Base-by-base conservation (phyloP, 2,113 vertebrate genomes). In the Pavo muticus region DNA sequence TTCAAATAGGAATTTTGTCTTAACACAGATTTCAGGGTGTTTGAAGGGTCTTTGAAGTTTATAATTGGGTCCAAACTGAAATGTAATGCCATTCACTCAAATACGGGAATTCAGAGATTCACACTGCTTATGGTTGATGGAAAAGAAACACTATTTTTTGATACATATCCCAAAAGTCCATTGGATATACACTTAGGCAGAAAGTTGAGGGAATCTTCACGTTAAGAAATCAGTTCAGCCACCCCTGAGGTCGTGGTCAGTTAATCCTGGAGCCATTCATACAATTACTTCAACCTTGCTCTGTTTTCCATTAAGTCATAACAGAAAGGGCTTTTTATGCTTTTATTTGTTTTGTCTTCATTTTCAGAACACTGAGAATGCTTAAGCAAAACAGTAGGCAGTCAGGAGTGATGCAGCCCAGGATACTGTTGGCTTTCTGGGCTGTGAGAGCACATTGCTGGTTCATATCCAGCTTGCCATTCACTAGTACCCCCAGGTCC, bases 41-140 rank as follows among this genome's bases (percentile, higher is more conserved):
- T 93, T 96, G 93, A 95, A 94, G 89, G 72, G 85, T 95, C 95
- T 96, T 96, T 96, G 90, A 96, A 96, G 92, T 91, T 90, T 91
- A 91, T 94, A 96, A 96, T 91, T 95, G 75, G 75, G 72, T 77
- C 85, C 47, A 95, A 90, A 44, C 42, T 88, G 82, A 95, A 95
- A 90, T 57, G 27, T 52, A 61, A 54, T 61, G 47, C 17, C 67
- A 69, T 77, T 90, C 56, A 68, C 21, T 57, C 30, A 88, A 80
- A 81, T 29, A 45, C 3, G 64, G 47, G 48, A 87, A 30, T 71
- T 93, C 61, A n/a, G n/a, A 60, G 11, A 65, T 65, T 65, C 27
- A 11, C 27, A 15, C 20, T 75, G 17, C 35, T 91, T 40, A 44
- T 32, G 7, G 20, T 7, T 72, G 13, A 20, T 77, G 48, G 32